Evolutionary conservation across 2,797 vertebrate genomes (phyloP).

Genomic region (Acrocephalus scirpaceus): DNA sequence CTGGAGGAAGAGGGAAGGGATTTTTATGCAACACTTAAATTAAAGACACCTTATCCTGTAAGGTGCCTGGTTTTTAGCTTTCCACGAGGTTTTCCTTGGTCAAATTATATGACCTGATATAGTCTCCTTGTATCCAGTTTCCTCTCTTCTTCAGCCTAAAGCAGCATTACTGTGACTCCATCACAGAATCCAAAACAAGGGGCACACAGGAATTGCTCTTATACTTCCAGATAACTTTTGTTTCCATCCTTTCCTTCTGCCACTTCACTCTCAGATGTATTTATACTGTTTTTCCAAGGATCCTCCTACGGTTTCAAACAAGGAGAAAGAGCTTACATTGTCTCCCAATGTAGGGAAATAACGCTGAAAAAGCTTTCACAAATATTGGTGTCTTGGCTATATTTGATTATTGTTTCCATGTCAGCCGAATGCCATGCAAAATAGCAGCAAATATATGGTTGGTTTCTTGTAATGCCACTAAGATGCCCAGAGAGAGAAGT

Average conservation of each 20-base stretch:
- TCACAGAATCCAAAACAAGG: not conserved
- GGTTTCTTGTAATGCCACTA: not conserved
- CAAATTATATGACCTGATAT: not conserved
- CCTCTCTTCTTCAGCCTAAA: not conserved
- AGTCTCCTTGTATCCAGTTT: not conserved
- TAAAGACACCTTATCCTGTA: not conserved
- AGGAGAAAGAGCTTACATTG: not conserved
- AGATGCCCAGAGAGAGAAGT: not conserved
- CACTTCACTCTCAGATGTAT: not conserved
- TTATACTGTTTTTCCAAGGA: not conserved
- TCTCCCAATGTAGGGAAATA: not conserved
- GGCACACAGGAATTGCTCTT: not conserved
- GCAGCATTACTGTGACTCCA: rapidly evolving
- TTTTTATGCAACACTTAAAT: not conserved
- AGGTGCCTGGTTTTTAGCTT: not conserved
- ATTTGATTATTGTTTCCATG: not conserved
- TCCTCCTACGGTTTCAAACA: not conserved
- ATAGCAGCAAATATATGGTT: not conserved
- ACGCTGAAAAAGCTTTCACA: not conserved
- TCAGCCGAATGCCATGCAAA: not conserved
- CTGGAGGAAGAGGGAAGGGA: not conserved
- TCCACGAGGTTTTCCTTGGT: not conserved
- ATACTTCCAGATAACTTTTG: not conserved
- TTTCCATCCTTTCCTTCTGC: not conserved
- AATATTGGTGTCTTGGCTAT: rapidly evolving